Evolutionary conservation across 1,140 invertebrate genomes (phyloP).

Genomic region (Drosophila littoralis): DNA sequence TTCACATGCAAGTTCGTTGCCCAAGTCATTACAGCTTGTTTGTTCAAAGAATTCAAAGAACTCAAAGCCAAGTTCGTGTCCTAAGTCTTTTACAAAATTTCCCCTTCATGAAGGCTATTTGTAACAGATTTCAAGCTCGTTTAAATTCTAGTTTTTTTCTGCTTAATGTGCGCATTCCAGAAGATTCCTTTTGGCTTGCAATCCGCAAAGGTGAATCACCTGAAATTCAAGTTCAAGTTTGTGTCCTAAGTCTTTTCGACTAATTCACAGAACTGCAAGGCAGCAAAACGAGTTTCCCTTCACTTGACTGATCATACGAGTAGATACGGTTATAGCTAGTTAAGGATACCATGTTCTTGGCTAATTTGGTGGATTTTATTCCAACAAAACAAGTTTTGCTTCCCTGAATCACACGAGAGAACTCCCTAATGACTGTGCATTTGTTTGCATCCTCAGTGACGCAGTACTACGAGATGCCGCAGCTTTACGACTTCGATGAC

Average conservation of each 20-base stretch:
- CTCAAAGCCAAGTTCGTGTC: not conserved
- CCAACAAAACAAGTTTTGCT: constrained; percentile 37
- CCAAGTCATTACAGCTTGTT: no score
- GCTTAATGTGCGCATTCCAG: no score
- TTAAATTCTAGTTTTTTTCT: not conserved
- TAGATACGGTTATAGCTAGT: constrained; percentile 2
- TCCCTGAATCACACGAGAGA: constrained; percentile 23
- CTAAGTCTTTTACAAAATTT: not conserved
- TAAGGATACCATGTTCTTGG: constrained; percentile 22
- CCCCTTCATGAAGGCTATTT: not conserved
- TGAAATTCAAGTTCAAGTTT: constrained; percentile 23
- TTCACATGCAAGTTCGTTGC: no score
- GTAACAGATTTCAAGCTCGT: not conserved
- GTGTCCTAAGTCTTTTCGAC: constrained; percentile 25
- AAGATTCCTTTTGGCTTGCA: not conserved
- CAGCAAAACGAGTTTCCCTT: constrained; percentile 67
- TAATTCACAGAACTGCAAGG: not conserved
- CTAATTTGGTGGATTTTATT: constrained; percentile 28
- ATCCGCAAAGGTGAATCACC: constrained; percentile 18
- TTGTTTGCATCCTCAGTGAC: constrained; percentile 71
- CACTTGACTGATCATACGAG: constrained; percentile 33
- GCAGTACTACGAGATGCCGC: constrained; percentile 86
- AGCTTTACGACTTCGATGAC: constrained; percentile 85
- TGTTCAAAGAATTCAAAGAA: not conserved
- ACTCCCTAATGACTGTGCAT: constrained; percentile 25